A percentile compares a stretch with the other conserved stretches of the same genome.
Evolutionary conservation across 2,888 invertebrate species (phyloP).

Genomic region (Euplagia quadripunctaria): DNA sequence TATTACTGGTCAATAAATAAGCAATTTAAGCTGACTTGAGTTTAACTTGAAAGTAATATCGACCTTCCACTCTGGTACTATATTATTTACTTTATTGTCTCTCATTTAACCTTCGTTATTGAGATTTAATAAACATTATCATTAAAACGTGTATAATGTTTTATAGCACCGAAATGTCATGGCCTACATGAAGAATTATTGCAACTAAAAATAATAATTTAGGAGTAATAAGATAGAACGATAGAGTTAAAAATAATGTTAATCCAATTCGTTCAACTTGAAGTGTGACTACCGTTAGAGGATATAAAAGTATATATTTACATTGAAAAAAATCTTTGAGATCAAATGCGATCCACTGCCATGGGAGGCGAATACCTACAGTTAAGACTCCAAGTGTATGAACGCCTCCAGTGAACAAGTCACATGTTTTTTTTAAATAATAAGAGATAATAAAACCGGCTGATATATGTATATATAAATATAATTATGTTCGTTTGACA

Average conservation of each 20-base stretch:
- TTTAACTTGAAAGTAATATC: constrained; percentile 47
- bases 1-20: constrained; percentile 19
- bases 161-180: constrained; percentile 57
- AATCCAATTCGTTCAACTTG: neutral
- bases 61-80: constrained; percentile 52
- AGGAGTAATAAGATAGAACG: constrained; percentile 18
- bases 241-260: neutral
- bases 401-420: no score
- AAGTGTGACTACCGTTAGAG: neutral
- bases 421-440: no score
- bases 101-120: constrained; percentile 57
- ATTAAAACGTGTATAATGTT: constrained; percentile 46
- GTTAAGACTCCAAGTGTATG: no score
- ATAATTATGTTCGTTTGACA: no score
- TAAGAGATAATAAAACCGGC: no score
- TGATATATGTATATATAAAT: no score
- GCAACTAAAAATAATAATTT: constrained; percentile 19
- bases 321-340: no score
- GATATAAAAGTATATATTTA: neutral
- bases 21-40: constrained; percentile 38
- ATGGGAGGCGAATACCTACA: no score
- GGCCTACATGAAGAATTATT: constrained; percentile 35
- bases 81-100: constrained; percentile 57
- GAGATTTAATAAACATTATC: constrained; percentile 55
- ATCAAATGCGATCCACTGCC: no score